Conservation (phyloP, 1,140 invertebrate species). For the Rhynchophorus ferrugineus region DNA sequence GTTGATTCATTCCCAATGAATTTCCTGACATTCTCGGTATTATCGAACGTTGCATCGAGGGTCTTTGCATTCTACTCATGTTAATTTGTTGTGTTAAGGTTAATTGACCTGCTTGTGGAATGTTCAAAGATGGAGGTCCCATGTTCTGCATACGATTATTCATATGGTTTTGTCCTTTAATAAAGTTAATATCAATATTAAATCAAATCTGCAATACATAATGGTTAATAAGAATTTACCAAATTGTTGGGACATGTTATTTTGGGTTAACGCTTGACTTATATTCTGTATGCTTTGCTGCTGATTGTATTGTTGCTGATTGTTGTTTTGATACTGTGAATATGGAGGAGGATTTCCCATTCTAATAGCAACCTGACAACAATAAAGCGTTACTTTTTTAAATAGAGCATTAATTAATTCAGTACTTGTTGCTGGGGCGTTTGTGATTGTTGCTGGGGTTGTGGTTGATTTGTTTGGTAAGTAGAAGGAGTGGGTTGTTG, state of each 20-base stretch:
- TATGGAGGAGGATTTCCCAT: constrained; percentile 30
- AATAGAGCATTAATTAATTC: too few relatives aligned
- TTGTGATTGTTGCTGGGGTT: constrained; percentile 1
- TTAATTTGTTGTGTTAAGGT: constrained; percentile 25
- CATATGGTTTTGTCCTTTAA: constrained; percentile 13
- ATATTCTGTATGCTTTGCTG: constrained; percentile 22
- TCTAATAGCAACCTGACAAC: constrained; percentile 12
- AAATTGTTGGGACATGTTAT: constrained; percentile 16
- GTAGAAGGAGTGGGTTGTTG: constrained; percentile 35
- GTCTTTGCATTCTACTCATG: constrained; percentile 27
- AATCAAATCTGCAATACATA: background rate
- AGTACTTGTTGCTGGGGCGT: too few relatives aligned
- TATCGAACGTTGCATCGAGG: constrained; percentile 22
- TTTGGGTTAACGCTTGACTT: constrained; percentile 22
- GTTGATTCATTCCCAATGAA: constrained; percentile 31
- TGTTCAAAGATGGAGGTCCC: constrained; percentile 23
- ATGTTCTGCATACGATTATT: constrained; percentile 19
- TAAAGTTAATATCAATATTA: background rate
- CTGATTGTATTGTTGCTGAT: constrained; percentile 14
- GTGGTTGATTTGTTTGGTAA: constrained; percentile 24
- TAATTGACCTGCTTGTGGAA: constrained; percentile 23
- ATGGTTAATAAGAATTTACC: constrained; percentile 5
- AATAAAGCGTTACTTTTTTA: too few relatives aligned
- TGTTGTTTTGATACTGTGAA: constrained; percentile 20
- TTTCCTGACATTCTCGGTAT: constrained; percentile 25